Percentiles rank a stretch among this genome's conserved stretches.
phyloP scores from a whole-genome alignment of 2,797 vertebrate species.

The Miopithecus talapoin region DNA sequence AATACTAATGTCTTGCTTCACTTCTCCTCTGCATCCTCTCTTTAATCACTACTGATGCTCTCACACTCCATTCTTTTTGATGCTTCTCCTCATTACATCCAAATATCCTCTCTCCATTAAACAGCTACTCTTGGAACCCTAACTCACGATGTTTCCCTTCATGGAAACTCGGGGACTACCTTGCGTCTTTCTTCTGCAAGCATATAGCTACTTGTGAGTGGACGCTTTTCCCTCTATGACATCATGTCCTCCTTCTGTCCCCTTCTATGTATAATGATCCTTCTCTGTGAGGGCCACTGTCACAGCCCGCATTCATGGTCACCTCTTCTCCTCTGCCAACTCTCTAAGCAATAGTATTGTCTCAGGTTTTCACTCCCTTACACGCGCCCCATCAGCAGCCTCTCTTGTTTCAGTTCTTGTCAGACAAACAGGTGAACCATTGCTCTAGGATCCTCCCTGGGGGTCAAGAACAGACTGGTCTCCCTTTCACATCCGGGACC shows the following conservation, averaged over 20 bases:
- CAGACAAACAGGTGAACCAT: not conserved
- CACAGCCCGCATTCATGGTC: not conserved
- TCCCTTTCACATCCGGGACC: not conserved
- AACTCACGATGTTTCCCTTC: not conserved
- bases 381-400: fast-evolving
- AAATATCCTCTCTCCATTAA: not conserved
- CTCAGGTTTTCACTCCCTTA: not conserved
- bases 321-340: not conserved
- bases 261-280: too few relatives aligned
- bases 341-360: not conserved
- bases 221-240: not conserved
- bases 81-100: not conserved
- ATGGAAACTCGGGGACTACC: not conserved
- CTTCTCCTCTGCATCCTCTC: not conserved
- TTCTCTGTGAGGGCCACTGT: not conserved
- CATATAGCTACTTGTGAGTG: not conserved
- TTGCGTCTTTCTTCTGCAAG: not conserved
- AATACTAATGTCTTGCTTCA: not conserved
- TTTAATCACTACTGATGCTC: not conserved
- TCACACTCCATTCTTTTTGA: not conserved
- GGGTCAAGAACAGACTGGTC: not conserved
- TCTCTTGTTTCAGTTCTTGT: not conserved
- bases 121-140: not conserved
- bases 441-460: not conserved
- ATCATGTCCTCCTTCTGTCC: not conserved